Evolutionary conservation across 2,113 vertebrate species (phyloP), one percentile per base, ranked within the genome.

Genomic region (Rhadina sibilatrix): DNA sequence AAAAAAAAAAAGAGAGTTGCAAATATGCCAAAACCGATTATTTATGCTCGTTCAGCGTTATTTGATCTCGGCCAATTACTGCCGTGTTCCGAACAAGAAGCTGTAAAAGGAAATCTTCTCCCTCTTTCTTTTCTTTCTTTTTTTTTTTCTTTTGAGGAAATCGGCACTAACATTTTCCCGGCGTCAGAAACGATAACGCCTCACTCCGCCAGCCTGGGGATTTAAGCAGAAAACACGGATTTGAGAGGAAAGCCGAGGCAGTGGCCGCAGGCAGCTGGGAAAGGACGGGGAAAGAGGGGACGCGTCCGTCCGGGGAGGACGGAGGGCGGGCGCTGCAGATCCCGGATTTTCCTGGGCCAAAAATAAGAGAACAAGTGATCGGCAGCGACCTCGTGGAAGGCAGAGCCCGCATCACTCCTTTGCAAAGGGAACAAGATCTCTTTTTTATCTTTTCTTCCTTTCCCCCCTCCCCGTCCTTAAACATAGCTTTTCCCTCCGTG

Each of bases 251-350:
- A 60, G 52, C 23, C 20, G 66, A 5, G 21, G 66, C 42, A 18
- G 46, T 0, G 42, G 47, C 50, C 6, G 4, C 38, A 12, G 1
- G 25, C 68, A 35, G 64, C n/a, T 8, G 83, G 53, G 18, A 38
- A 44, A 12, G 27, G 27, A 46, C 2, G 2, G 42, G 14, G 5
- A 47, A 35, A 24, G 47, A 8, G 25, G 14, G 30, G 30, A 60
- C 47, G 6, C 11, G 7, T 12, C 16, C 2, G 20, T 5, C 25
- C 5, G 18, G 35, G 33, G 28, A 33, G 47, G 47, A 27, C 3
- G 3, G 6, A 8, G 37, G 12, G 25, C 4, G 9, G 6, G 53
- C 2, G 1, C 28, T 31, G 47, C 44, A 15, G 5, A 15, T 52
- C 31, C 60, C 3, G 12, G 19, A 3, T 23, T 76, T 61, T 37